Percentiles rank a stretch among this genome's conserved stretches.
These are phyloP conservation scores for Odontothrips loti DNA, from an alignment of 2,888 invertebrate species.

Conservation along the genomic window DNA sequence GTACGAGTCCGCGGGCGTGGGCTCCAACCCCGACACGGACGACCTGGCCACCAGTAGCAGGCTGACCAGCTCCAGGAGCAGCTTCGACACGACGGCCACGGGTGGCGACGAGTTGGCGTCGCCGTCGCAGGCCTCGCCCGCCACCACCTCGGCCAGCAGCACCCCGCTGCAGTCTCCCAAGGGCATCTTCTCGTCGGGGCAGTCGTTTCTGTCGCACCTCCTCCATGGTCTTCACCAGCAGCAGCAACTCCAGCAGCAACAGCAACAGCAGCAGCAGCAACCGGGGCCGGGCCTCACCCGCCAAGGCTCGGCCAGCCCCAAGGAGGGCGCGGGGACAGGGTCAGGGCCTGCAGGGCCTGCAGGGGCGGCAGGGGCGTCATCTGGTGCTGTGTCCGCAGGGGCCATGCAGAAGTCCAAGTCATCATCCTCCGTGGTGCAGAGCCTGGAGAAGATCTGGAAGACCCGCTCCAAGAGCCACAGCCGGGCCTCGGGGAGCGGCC, in stretches of 20 bases:
- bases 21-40: slow-evolving; percentile 43
- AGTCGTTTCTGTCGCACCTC: slow-evolving; percentile 61
- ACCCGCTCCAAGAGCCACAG: slow-evolving; percentile 79
- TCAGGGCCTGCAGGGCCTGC: slow-evolving; percentile 34
- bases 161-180: slow-evolving; percentile 45
- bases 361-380: slow-evolving; percentile 33
- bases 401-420: slow-evolving; percentile 89
- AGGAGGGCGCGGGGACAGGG: slow-evolving; percentile 45
- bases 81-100: slow-evolving; percentile 51
- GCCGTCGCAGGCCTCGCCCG: slow-evolving; percentile 38
- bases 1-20: slow-evolving; percentile 70
- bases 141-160: slow-evolving; percentile 38
- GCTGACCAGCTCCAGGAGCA: slow-evolving; percentile 53
- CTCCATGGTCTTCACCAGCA: slow-evolving; percentile 53
- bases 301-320: slow-evolving; percentile 49
- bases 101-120: slow-evolving; percentile 45
- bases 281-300: slow-evolving; percentile 54
- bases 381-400: slow-evolving; percentile 50
- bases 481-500: slow-evolving; percentile 46
- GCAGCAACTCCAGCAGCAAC: slow-evolving; percentile 2
- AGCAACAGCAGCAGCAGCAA: slow-evolving; percentile 46
- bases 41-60: slow-evolving; percentile 46
- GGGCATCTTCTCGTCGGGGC: slow-evolving; percentile 52
- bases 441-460: slow-evolving; percentile 77
- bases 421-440: slow-evolving; percentile 77